These are phyloP conservation scores for Antechinus stuartii DNA, from an alignment of 2,113 vertebrate species.

Conservation along the genomic window DNA sequence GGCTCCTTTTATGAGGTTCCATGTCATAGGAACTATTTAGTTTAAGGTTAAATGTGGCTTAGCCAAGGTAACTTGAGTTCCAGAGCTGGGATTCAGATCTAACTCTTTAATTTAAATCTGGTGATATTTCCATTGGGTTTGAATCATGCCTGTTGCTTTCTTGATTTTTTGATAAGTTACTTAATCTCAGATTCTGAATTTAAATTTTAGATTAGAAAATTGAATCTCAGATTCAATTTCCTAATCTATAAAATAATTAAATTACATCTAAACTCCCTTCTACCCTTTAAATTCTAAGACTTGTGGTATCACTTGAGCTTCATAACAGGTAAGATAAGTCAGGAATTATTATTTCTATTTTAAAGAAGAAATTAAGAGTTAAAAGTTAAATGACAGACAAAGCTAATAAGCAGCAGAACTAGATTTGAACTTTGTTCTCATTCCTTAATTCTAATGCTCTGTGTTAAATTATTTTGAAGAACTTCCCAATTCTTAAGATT, in stretches of 20 bases:
- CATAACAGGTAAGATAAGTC: not conserved
- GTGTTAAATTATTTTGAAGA: conserved; percentile 24
- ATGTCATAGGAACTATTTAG: not conserved
- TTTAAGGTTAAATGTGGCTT: not conserved
- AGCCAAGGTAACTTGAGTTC: not conserved
- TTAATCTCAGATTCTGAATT: not conserved
- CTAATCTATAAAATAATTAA: not conserved
- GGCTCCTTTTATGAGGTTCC: not conserved
- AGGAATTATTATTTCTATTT: not conserved
- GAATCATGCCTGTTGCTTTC: not conserved
- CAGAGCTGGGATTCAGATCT: not conserved
- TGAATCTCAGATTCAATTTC: not conserved
- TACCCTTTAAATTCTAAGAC: not conserved
- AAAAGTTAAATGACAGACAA: not conserved
- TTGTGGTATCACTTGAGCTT: not conserved
- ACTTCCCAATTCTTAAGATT: conserved; percentile 30
- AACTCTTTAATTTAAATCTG: not conserved
- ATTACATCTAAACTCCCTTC: not conserved
- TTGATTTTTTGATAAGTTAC: not conserved
- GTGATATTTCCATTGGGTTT: not conserved
- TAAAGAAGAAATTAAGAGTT: not conserved
- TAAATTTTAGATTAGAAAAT: too few species aligned
- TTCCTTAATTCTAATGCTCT: not conserved
- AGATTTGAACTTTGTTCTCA: not conserved
- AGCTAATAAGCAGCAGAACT: not conserved